Base-by-base conservation (phyloP, 2,113 vertebrate species). In the Tichodroma muraria region DNA sequence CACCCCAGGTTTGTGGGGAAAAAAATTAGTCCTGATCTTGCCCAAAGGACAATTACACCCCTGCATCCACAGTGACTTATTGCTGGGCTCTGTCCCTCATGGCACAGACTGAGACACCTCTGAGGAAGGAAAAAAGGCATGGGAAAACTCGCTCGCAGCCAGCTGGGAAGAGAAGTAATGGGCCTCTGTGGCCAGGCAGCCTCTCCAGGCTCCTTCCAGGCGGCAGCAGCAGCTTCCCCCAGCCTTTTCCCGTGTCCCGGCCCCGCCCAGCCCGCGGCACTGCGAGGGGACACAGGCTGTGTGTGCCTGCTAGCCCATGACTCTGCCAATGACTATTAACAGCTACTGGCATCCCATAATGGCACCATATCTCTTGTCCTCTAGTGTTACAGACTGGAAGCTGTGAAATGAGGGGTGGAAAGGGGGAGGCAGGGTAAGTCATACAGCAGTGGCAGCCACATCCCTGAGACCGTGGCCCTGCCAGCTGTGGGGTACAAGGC, bases 201-300 rank as follows among this genome's bases (percentile, higher is more conserved):
- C 85, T 49, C 79, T 47, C 22, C 70, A 23, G 61, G 70, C 49
- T 70, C 52, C 40, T 47, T 54, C 28, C 60, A 40, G 52, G 72
- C 2, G 3, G 77, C 76, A 56, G 63, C 86, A 77, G 42, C 69
- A 38, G 77, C 53, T 79, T 24, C 33, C 52, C 25, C 12, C 40
- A 35, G 52, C 25, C 52, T 44, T 11, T 24, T 15, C 28, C 40
- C 5, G 5, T 9, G 35, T 37, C 56, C 40, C 4, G 0, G 71
- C 28, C 57, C 71, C 0, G 0, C 61, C n/a, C 79, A 61, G 53
- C 35, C 70, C 8, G 1, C 0, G 8, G 45, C 10, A 3, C 77
- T 6, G 42, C 3, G 4, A 21, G 13, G 0, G 1, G 50, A 49
- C 80, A 50, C 17, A 4, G 71, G 16, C 27, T 30, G 21, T 4